A percentile compares a stretch with the other conserved stretches of the same genome.
Conservation (phyloP, 2,888 invertebrate species). For the Nudaria mundana region DNA sequence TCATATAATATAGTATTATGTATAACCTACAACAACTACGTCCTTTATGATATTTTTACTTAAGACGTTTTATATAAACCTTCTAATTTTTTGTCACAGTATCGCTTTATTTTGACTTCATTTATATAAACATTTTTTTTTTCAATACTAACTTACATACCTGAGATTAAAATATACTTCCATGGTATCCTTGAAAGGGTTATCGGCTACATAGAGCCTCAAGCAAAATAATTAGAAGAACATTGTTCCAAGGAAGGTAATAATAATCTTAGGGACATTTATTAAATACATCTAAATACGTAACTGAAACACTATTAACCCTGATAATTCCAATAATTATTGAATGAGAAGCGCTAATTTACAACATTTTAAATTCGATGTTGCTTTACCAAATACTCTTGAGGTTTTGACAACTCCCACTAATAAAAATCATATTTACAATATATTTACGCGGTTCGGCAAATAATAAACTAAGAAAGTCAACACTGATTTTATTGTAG, state of each 20-base stretch:
- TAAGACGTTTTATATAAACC: slow-evolving; percentile 68
- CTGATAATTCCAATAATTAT: slow-evolving; percentile 78
- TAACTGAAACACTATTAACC: slow-evolving; percentile 70
- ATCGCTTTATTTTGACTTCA: slow-evolving; percentile 79
- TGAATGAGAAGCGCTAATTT: slow-evolving; percentile 71
- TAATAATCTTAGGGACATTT: slow-evolving; percentile 45
- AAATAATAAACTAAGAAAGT: slow-evolving; percentile 12
- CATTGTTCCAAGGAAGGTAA: slow-evolving; percentile 47
- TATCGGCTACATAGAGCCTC: slow-evolving; percentile 60
- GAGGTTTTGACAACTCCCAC: slow-evolving; percentile 51
- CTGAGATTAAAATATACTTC: slow-evolving; percentile 47
- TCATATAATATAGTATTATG: slow-evolving; percentile 36
- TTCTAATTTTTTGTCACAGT: slow-evolving; percentile 80
- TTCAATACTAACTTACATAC: slow-evolving; percentile 68
- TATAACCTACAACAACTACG: slow-evolving; percentile 69
- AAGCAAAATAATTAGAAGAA: slow-evolving; percentile 61
- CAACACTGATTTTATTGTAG: slow-evolving; percentile 2
- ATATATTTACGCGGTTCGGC: slow-evolving; percentile 28
- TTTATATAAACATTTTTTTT: slow-evolving; percentile 69
- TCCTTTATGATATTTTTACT: slow-evolving; percentile 72
- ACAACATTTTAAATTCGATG: slow-evolving; percentile 78
- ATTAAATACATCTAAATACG: slow-evolving; percentile 59
- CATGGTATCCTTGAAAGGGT: slow-evolving; percentile 35
- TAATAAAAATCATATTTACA: slow-evolving; percentile 46
- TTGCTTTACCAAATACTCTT: slow-evolving; percentile 59